These are phyloP conservation scores for Triplophysa siluroides DNA, from an alignment of 2,113 vertebrate genomes.

Conservation along the genomic window DNA sequence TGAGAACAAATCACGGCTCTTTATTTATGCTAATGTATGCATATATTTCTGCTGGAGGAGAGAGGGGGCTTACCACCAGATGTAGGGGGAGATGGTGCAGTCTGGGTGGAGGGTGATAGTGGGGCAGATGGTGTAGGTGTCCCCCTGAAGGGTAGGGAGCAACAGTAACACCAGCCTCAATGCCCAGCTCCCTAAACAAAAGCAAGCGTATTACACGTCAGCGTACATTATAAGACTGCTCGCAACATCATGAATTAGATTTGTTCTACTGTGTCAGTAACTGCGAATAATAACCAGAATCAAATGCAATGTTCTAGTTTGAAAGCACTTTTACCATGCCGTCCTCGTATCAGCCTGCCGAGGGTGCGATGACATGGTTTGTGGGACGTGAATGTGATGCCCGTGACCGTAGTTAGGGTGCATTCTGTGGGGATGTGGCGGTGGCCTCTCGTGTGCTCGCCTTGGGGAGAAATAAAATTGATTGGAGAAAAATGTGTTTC, in stretches of 20 bases:
- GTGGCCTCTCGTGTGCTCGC: conserved; percentile 94
- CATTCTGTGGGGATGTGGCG: conserved; percentile 97
- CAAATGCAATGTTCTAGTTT: neutral
- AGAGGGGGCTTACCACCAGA: conserved; percentile 85
- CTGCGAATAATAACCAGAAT: neutral
- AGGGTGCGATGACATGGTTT: conserved; percentile 98
- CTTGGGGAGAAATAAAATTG: conserved; percentile 63
- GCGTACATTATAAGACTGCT: neutral
- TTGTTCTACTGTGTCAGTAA: too few species aligned
- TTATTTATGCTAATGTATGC: conserved; percentile 65
- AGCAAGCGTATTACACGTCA: conserved; percentile 15
- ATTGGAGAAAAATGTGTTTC: neutral
- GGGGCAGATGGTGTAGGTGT: conserved; percentile 93
- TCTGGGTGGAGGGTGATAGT: conserved; percentile 93
- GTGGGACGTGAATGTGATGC: conserved; percentile 98
- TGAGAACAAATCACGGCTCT: conserved; percentile 55
- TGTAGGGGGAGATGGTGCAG: conserved; percentile 96
- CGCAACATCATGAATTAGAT: neutral
- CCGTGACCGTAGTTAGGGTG: conserved; percentile 98
- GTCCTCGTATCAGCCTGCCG: conserved; percentile 93
- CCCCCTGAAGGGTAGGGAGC: conserved; percentile 90
- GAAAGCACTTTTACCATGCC: conserved; percentile 79
- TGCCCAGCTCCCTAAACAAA: conserved; percentile 89
- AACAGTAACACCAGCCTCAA: conserved; percentile 93
- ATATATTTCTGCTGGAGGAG: conserved; percentile 41